Conservation (phyloP, 2,888 invertebrate genomes). For the Alviniconcha strummeri region DNA sequence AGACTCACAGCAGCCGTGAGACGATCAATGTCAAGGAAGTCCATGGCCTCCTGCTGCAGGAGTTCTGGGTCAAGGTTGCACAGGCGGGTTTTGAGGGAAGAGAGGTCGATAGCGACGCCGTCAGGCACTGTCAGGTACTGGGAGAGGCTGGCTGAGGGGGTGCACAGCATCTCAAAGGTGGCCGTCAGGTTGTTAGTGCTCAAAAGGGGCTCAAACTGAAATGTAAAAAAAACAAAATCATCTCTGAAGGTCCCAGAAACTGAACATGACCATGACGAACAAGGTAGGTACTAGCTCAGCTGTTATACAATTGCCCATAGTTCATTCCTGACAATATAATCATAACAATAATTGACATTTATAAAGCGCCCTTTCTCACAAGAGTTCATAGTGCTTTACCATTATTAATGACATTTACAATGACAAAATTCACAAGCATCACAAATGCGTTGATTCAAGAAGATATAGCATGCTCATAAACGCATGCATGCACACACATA, state of each 20-base stretch:
- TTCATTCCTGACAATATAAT: no score
- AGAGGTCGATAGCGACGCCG: slow-evolving; percentile 43
- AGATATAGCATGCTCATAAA: neutral
- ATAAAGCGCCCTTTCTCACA: no score
- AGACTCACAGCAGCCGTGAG: slow-evolving; percentile 27
- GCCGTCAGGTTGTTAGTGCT: slow-evolving; percentile 37
- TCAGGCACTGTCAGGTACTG: slow-evolving; percentile 50
- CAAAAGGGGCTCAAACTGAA: slow-evolving; percentile 45
- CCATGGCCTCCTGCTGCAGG: slow-evolving; percentile 40
- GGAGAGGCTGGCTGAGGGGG: slow-evolving; percentile 38
- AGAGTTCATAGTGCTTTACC: no score
- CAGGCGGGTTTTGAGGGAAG: slow-evolving; percentile 46
- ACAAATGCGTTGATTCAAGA: no score
- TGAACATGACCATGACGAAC: no score
- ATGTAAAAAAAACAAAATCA: slow-evolving; percentile 2
- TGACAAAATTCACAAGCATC: no score
- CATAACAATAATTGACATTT: no score
- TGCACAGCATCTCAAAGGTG: slow-evolving; percentile 48
- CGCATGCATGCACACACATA: neutral
- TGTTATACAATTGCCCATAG: no score
- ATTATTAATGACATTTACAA: no score
- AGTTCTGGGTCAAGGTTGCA: slow-evolving; percentile 51
- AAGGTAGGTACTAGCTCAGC: no score
- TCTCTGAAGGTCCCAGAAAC: neutral
- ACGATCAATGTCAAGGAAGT: slow-evolving; percentile 29